Evolutionary conservation across 2,888 invertebrate genomes (phyloP), one percentile per base, ranked within the genome.

Genomic region (Automeris io): DNA sequence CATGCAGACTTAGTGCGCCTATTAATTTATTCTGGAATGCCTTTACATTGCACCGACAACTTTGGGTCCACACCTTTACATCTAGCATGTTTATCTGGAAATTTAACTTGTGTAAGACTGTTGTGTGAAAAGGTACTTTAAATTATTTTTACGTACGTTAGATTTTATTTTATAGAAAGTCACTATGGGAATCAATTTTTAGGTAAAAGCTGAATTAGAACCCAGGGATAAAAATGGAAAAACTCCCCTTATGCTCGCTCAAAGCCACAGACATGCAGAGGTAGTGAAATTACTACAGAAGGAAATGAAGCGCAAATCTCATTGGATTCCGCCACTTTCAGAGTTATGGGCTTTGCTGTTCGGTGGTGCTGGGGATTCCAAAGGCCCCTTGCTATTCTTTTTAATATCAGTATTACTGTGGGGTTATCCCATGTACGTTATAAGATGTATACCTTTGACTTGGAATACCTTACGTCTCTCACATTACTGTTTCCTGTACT

Each of bases 371-470:
- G 96, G 96, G 0, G 95, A 96, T 63, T 95, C 95, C 0, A 97
- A 96, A 75, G 94, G 94, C 9, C 96, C 97, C 0, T 73, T 97
- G 12, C 76, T 96, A 18, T 90, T 97, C 61, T 96, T 97, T 66
- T 87, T 97, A 59, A 90, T 94, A 42, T 95, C 95, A 1, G 93
- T 96, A 6, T 79, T 96, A 3, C 78, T 95, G 16, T 97, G 96
- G 96, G 96, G 94, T 5, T 97, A 97, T 72, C 97, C 97, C 0
- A 95, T 97, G 95, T 97, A 97, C 65, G 88, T 96, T 57, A 91
- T 96, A 45, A 90, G 94, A 91, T 95, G 95, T 56, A 91, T 97
- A 47, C 96, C 96, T 1, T 88, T 95, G 26, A 97, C 96, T 0
- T 97, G 96, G 96, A 93, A 96, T 65, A 91, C 94, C 5, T 78